These are phyloP conservation scores for Laupala kohalensis DNA, from an alignment of 1,140 invertebrate species.

Conservation along the genomic window DNA sequence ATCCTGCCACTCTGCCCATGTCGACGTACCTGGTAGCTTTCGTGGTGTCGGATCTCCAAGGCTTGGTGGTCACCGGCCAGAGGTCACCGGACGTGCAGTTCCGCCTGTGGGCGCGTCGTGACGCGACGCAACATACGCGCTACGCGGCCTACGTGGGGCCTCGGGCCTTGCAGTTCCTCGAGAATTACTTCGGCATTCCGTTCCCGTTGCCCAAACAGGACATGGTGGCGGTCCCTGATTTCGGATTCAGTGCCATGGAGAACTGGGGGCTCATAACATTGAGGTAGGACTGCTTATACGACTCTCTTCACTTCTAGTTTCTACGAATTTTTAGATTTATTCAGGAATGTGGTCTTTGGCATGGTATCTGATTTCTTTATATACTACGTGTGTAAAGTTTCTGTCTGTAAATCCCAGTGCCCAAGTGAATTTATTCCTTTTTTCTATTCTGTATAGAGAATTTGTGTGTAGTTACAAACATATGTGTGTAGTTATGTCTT, in stretches of 20 bases:
- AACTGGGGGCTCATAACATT: conserved; percentile 27
- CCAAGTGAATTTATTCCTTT: too few relatives aligned
- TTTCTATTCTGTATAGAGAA: not conserved
- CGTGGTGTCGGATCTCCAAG: conserved; percentile 14
- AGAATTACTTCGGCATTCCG: conserved; percentile 16
- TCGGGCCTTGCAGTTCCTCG: conserved; percentile 23
- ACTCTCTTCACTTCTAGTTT: not conserved
- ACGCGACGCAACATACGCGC: conserved; percentile 36
- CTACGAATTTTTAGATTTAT: not conserved
- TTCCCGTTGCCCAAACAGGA: conserved; percentile 24
- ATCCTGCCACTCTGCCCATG: conserved; percentile 34
- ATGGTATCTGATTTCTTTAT: too few relatives aligned
- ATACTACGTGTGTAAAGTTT: too few relatives aligned
- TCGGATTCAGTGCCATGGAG: conserved; percentile 44
- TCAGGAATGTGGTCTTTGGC: too few relatives aligned
- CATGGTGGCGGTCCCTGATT: conserved; percentile 40
- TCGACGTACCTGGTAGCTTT: conserved; percentile 43
- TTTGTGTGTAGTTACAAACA: too few relatives aligned
- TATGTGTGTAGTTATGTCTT: too few relatives aligned
- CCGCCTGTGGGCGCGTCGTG: conserved; percentile 37
- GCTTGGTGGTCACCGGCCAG: not conserved
- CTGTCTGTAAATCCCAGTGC: too few relatives aligned
- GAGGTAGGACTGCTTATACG: conserved; percentile 9
- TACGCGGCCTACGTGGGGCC: conserved; percentile 36
- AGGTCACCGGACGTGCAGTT: not conserved